phyloP scores from a whole-genome alignment of 2,797 vertebrate species.

The Hybognathus amarus region DNA sequence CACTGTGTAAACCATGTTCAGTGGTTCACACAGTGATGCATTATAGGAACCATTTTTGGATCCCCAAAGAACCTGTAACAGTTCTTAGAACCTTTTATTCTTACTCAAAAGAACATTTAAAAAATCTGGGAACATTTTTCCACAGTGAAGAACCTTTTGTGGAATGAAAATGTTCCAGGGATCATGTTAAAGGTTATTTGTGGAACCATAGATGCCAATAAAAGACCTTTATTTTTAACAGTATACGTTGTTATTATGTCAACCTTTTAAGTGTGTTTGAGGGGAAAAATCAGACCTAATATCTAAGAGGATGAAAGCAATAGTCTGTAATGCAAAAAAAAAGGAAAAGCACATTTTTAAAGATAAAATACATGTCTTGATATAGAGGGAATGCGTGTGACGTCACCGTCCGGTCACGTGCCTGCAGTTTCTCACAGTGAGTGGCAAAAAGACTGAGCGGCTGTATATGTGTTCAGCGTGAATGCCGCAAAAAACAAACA shows the following conservation, averaged over 20 bases:
- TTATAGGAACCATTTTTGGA: too few relatives aligned
- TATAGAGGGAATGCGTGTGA: too few relatives aligned
- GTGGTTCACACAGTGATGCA: too few relatives aligned
- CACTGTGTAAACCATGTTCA: too few relatives aligned
- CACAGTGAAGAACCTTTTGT: not conserved
- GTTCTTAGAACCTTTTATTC: not conserved
- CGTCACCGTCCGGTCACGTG: too few relatives aligned
- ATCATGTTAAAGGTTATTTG: too few relatives aligned
- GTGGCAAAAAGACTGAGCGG: too few relatives aligned
- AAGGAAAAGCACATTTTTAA: not conserved
- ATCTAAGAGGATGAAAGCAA: not conserved
- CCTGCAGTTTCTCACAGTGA: too few relatives aligned
- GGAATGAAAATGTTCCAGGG: not conserved
- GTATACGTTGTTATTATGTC: not conserved
- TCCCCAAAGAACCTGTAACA: not conserved
- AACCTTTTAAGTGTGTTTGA: not conserved
- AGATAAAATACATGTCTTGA: not conserved
- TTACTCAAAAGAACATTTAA: not conserved
- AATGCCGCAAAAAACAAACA: too few relatives aligned
- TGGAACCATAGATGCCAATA: not conserved
- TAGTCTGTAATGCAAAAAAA: not conserved
- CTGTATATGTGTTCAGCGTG: too few relatives aligned
- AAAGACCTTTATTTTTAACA: not conserved
- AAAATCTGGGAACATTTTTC: not conserved
- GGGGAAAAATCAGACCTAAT: not conserved